A percentile compares a stretch with the other conserved stretches of the same genome.
Conservation (phyloP, 2,888 invertebrate genomes). For the Leucoptera coffeella region DNA sequence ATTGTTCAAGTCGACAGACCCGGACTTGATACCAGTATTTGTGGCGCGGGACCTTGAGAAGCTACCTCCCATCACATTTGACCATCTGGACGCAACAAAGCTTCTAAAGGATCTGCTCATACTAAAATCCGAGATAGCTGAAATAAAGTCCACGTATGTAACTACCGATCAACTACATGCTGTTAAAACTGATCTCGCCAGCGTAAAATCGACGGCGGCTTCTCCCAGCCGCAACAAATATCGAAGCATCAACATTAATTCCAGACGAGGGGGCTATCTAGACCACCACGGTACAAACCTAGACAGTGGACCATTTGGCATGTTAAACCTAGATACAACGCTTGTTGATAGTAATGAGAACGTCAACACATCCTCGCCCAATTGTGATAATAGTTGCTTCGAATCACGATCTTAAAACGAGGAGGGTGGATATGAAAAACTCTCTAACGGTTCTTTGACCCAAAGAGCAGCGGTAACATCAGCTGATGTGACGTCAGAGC, state of each 20-base stretch:
- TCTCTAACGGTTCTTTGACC: background rate
- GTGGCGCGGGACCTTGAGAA: constrained; percentile 1
- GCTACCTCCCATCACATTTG: background rate
- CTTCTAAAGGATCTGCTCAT: background rate
- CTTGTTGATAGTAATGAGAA: background rate
- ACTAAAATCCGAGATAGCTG: background rate
- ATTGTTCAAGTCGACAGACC: background rate
- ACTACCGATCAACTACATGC: background rate
- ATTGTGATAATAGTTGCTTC: background rate
- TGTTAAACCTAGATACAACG: background rate
- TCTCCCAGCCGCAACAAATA: background rate
- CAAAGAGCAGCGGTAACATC: background rate
- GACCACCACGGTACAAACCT: too few relatives aligned
- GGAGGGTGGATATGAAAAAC: background rate
- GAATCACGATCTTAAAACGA: background rate
- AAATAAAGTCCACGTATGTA: background rate
- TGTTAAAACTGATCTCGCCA: background rate
- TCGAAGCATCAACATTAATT: background rate
- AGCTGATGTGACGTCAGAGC: too few relatives aligned
- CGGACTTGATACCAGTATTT: constrained; percentile 1
- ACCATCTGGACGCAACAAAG: background rate
- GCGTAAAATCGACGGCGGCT: too few relatives aligned
- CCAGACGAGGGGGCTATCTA: background rate
- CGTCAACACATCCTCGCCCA: background rate
- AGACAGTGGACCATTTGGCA: background rate